phyloP scores from a whole-genome alignment of 2,113 vertebrate genomes.

The Ranitomeya variabilis region DNA sequence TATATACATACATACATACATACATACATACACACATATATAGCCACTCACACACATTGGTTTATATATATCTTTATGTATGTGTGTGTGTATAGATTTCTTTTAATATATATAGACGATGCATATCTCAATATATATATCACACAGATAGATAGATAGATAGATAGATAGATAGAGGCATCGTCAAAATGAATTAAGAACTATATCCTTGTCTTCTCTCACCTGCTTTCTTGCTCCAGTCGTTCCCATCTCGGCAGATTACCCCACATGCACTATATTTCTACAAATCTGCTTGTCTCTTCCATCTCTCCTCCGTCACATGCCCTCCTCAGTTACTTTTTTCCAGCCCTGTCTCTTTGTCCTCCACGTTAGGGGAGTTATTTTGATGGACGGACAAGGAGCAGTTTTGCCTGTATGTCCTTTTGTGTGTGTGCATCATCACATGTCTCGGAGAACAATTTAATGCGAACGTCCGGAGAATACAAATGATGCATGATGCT shows the following conservation, averaged over 20 bases:
- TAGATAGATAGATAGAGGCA: neutral
- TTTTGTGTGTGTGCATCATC: conserved; percentile 17
- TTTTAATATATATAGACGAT: too few relatives aligned
- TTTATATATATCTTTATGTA: neutral
- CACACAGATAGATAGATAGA: neutral
- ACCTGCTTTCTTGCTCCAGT: neutral
- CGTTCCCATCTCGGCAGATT: neutral
- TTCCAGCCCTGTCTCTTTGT: neutral
- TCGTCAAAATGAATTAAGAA: neutral
- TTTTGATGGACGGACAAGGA: conserved; percentile 12
- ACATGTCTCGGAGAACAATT: conserved; percentile 10
- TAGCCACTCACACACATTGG: neutral
- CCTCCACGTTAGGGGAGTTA: conserved; percentile 6
- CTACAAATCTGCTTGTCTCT: conserved; percentile 1
- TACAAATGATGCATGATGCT: conserved; percentile 10
- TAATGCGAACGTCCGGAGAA: neutral
- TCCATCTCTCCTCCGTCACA: neutral
- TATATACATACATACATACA: conserved; percentile 4
- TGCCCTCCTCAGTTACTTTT: neutral
- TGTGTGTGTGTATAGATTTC: neutral
- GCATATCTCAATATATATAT: neutral
- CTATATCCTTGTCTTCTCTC: conserved; percentile 13
- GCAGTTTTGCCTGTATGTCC: neutral
- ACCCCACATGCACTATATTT: conserved; percentile 35
- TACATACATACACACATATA: neutral